These are phyloP conservation scores for Pachydiplax longipennis DNA, from an alignment of 2,888 invertebrate species.

Conservation along the genomic window DNA sequence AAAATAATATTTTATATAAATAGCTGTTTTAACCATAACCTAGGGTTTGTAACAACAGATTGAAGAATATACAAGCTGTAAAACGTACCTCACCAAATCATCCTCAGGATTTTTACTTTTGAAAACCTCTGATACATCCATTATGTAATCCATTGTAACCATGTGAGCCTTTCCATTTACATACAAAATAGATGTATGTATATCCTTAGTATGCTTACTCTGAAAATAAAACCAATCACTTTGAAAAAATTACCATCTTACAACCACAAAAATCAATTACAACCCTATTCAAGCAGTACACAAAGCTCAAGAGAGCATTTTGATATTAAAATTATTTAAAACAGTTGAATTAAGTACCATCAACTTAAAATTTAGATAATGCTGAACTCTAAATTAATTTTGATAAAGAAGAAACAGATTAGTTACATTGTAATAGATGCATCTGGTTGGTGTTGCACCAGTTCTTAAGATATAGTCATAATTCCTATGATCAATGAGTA, in stretches of 20 bases:
- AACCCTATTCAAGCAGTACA: too few relatives aligned
- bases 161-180: conserved; percentile 78
- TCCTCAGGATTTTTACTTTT: conserved; percentile 33
- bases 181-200: conserved; percentile 84
- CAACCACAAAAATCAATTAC: too few relatives aligned
- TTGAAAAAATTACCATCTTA: too few relatives aligned
- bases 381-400: neutral
- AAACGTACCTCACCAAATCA: conserved; percentile 47
- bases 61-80: too few relatives aligned
- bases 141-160: conserved; percentile 83
- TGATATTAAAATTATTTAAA: too few relatives aligned
- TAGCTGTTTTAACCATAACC: too few relatives aligned
- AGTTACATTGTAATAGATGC: conserved; percentile 89
- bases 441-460: conserved; percentile 81
- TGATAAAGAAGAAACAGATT: neutral
- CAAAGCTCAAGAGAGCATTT: too few relatives aligned
- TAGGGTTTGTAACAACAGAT: too few relatives aligned
- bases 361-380: neutral
- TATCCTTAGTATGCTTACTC: conserved; percentile 82
- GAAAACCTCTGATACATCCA: conserved; percentile 65
- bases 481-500: conserved; percentile 89
- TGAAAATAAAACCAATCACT: conserved; percentile 56
- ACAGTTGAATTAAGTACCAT: too few relatives aligned
- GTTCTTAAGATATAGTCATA: conserved; percentile 82
- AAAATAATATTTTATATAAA: too few relatives aligned